phyloP scores from a whole-genome alignment of 2,888 invertebrate species.

The Cosmia trapezina region DNA sequence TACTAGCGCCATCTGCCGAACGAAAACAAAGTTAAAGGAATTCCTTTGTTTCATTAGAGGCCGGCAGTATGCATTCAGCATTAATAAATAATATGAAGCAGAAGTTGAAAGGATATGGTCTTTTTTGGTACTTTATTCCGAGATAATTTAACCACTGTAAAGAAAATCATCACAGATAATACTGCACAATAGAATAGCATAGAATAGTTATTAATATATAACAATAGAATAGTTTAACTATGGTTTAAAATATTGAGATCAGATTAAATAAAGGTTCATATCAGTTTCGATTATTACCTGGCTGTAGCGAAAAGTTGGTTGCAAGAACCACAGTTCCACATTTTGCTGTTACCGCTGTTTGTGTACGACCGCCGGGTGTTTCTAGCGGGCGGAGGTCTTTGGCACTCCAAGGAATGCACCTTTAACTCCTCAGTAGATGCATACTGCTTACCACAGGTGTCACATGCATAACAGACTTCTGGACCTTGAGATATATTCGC shows the following conservation, averaged over 20 bases:
- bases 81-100: no score
- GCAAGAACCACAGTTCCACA: conserved; percentile 89
- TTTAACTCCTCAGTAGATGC: conserved; percentile 75
- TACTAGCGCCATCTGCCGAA: conserved; percentile 45
- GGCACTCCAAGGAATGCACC: conserved; percentile 71
- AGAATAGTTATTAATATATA: no score
- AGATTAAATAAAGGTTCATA: background rate
- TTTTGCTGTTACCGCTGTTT: conserved; percentile 78
- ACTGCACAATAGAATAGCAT: no score
- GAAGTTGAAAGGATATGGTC: no score
- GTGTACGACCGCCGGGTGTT: conserved; percentile 74
- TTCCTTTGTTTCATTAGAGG: conserved; percentile 7
- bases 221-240: no score
- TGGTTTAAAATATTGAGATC: background rate
- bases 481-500: conserved; percentile 53
- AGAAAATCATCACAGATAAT: no score
- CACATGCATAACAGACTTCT: conserved; percentile 74
- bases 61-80: background rate
- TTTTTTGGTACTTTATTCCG: no score
- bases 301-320: conserved; percentile 87
- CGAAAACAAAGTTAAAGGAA: background rate
- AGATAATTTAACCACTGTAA: no score
- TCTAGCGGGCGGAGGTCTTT: conserved; percentile 64
- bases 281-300: conserved; percentile 71
- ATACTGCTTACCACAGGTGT: conserved; percentile 75